A percentile compares a stretch with the other conserved stretches of the same genome.
These are phyloP conservation scores for Amorpha juglandis DNA, from an alignment of 2,888 invertebrate species.

Conservation along the genomic window DNA sequence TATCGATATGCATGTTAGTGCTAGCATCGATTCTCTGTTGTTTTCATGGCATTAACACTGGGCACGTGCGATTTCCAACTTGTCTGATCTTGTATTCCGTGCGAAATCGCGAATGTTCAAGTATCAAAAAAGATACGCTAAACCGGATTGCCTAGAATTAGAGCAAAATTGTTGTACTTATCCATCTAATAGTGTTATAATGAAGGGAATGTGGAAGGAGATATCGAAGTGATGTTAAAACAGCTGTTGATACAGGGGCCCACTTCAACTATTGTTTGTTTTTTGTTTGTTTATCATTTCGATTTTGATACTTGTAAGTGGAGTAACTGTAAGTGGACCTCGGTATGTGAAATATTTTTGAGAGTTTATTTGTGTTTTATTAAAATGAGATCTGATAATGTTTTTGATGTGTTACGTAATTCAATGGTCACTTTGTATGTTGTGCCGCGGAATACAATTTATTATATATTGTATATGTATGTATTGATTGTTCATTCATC, in stretches of 20 bases:
- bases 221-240: conserved; percentile 49
- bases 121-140: conserved; percentile 42
- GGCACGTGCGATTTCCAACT: neutral
- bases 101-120: neutral
- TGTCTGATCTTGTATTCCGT: neutral
- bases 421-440: conserved; percentile 28
- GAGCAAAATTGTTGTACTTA: conserved; percentile 79
- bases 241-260: conserved; percentile 58
- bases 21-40: neutral
- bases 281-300: conserved; percentile 36
- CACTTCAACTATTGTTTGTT: conserved; percentile 42
- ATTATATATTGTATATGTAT: conserved; percentile 30
- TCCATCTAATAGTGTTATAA: conserved; percentile 70
- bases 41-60: neutral
- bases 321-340: conserved; percentile 34
- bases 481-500: conserved; percentile 45
- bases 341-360: conserved; percentile 52
- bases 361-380: conserved; percentile 63
- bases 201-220: conserved; percentile 69
- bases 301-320: conserved; percentile 19
- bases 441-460: conserved; percentile 24
- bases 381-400: conserved; percentile 42
- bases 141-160: conserved; percentile 79
- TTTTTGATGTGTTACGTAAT: conserved; percentile 32
- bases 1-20: neutral